Evolutionary conservation across 2,888 invertebrate genomes (phyloP).

Genomic region (Aphidoletes aphidimyza): DNA sequence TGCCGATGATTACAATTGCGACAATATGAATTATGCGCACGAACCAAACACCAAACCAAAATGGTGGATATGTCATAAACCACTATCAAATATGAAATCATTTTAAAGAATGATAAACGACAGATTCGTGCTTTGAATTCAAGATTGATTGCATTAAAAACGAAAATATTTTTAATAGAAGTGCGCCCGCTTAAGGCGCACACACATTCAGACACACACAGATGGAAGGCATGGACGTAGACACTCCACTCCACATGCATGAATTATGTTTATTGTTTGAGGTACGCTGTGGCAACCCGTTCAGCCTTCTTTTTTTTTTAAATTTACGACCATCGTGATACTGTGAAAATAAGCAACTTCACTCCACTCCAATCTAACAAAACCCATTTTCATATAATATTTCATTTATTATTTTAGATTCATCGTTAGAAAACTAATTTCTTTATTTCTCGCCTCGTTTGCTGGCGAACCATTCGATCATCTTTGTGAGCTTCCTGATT

Average conservation of each 20-base stretch:
- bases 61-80: not conserved
- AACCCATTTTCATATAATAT: not conserved
- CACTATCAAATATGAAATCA: not conserved
- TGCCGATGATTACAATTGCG: conserved; percentile 35
- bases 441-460: conserved; percentile 39
- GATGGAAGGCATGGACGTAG: too few species aligned
- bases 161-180: too few species aligned
- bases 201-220: too few species aligned
- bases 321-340: conserved; percentile 38
- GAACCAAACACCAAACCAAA: not conserved
- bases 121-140: conserved; percentile 26
- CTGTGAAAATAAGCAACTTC: not conserved
- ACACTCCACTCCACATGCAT: too few species aligned
- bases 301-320: not conserved
- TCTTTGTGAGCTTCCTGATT: conserved; percentile 48
- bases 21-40: conserved; percentile 38
- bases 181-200: too few species aligned
- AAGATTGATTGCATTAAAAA: conserved; percentile 33
- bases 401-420: conserved; percentile 8
- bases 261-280: conserved; percentile 6
- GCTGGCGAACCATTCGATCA: not conserved
- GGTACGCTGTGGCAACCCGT: not conserved
- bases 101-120: conserved; percentile 34
- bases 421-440: not conserved
- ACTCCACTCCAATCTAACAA: not conserved